Percentiles rank a stretch among this genome's conserved stretches.
These are phyloP conservation scores for Hylyphantes graminicola DNA, from an alignment of 1,140 invertebrate genomes.

Conservation along the genomic window DNA sequence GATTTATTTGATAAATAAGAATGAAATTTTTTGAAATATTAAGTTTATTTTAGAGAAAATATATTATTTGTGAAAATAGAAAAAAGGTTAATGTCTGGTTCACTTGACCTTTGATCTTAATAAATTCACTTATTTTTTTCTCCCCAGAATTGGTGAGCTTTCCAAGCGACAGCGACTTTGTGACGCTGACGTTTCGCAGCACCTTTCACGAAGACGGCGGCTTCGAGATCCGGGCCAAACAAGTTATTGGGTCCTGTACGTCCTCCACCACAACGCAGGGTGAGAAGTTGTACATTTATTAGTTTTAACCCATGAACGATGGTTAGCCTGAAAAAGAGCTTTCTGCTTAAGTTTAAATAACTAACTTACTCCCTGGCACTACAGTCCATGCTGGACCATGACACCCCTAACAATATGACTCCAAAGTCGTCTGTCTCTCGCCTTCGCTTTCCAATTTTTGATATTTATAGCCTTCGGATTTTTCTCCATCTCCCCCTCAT, in stretches of 20 bases:
- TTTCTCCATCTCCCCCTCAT: not conserved
- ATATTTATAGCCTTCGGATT: not conserved
- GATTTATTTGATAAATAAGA: too few relatives aligned
- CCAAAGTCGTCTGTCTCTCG: too few relatives aligned
- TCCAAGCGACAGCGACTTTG: not conserved
- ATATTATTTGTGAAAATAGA: too few relatives aligned
- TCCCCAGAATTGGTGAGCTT: slow-evolving; percentile 35
- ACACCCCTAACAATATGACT: too few relatives aligned
- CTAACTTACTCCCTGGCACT: too few relatives aligned
- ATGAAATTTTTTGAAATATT: too few relatives aligned
- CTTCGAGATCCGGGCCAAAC: slow-evolving; percentile 38
- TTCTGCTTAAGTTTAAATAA: not conserved
- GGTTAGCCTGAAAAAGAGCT: not conserved
- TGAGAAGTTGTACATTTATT: not conserved
- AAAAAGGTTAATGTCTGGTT: too few relatives aligned
- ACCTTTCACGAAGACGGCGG: slow-evolving; percentile 36
- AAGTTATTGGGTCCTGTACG: slow-evolving; percentile 15
- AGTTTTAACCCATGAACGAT: too few relatives aligned
- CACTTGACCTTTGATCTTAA: too few relatives aligned
- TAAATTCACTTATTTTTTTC: slow-evolving; percentile 5
- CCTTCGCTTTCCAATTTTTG: too few relatives aligned
- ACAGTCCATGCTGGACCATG: too few relatives aligned
- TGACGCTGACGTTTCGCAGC: slow-evolving; percentile 34
- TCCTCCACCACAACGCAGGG: not conserved
- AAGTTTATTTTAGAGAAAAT: too few relatives aligned